A percentile compares a stretch with the other conserved stretches of the same genome.
Evolutionary conservation across 2,888 invertebrate species (phyloP).

Genomic region (Chalcosyrphus nemorum): DNA sequence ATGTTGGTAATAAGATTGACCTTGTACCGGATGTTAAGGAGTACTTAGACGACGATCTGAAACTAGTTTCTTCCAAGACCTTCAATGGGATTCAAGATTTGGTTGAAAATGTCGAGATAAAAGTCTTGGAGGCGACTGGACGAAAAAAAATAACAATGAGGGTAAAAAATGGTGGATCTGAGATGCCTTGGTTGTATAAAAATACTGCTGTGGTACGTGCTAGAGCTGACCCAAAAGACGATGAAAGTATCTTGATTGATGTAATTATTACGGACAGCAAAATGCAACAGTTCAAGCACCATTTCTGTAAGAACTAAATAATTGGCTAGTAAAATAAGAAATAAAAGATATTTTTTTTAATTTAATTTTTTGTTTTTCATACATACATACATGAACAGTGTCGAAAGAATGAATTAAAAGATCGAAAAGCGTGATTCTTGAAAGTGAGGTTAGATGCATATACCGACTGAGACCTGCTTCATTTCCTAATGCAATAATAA

Average conservation of each 20-base stretch:
- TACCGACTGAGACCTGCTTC: no score
- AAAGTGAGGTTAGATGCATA: no score
- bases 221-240: slow-evolving; percentile 82
- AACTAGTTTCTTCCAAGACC: slow-evolving; percentile 83
- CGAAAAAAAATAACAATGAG: slow-evolving; percentile 83
- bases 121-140: slow-evolving; percentile 83
- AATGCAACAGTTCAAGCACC: slow-evolving; percentile 84
- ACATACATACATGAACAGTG: no score
- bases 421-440: no score
- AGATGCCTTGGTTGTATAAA: slow-evolving; percentile 86
- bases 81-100: slow-evolving; percentile 80
- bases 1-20: slow-evolving; percentile 90
- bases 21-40: slow-evolving; percentile 77
- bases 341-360: background rate
- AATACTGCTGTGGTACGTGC: slow-evolving; percentile 84
- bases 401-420: no score
- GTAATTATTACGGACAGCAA: slow-evolving; percentile 84
- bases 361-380: no score
- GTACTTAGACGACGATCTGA: slow-evolving; percentile 74
- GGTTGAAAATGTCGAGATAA: slow-evolving; percentile 78
- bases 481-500: no score
- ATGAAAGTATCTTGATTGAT: slow-evolving; percentile 84
- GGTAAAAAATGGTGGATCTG: slow-evolving; percentile 84
- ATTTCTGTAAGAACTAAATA: slow-evolving; percentile 76
- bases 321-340: background rate